Evolutionary conservation across 2,797 vertebrate species (phyloP).

Genomic region (Anguilla pacifica): DNA sequence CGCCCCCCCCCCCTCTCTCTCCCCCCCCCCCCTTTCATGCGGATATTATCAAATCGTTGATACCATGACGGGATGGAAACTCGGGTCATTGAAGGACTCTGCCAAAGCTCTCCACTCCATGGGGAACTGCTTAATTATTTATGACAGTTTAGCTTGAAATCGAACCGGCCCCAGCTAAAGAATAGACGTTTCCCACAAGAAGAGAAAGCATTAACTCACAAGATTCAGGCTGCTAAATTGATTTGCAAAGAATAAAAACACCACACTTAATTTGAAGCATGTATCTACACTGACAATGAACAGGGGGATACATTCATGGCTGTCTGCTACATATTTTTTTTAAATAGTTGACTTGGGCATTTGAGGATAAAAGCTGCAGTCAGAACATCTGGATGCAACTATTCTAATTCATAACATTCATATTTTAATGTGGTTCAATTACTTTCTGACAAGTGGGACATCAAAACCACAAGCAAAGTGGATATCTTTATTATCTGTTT

Average conservation of each 20-base stretch:
- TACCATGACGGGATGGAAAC: background rate
- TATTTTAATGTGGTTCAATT: no score
- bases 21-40: background rate
- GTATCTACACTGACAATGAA: background rate
- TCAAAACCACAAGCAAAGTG: no score
- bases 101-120: background rate
- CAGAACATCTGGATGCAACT: no score
- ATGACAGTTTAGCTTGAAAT: background rate
- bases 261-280: background rate
- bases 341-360: background rate
- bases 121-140: background rate
- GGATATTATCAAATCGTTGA: conserved; percentile 8
- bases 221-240: background rate
- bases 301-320: no score
- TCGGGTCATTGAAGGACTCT: background rate
- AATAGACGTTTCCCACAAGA: conserved; percentile 1
- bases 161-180: background rate
- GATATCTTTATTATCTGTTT: background rate
- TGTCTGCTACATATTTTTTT: background rate
- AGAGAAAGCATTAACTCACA: no score
- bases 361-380: no score
- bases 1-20: background rate
- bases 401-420: no score
- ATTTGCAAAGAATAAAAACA: background rate
- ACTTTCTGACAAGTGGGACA: no score